Conservation (phyloP, 2,888 invertebrate species). For the Scaptomyza reducta region DNA sequence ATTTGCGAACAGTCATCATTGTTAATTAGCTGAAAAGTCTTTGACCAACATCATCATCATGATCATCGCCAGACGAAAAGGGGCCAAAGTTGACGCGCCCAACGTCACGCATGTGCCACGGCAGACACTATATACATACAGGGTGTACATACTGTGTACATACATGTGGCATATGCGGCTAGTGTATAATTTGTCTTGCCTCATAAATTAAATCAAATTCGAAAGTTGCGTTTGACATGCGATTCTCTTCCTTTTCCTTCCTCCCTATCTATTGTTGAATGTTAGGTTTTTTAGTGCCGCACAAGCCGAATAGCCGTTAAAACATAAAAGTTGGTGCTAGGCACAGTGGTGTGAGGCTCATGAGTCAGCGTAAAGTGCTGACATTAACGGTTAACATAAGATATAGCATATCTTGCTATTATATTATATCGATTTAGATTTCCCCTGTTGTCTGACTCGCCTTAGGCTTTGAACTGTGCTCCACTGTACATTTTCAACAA, state of each 20-base stretch:
- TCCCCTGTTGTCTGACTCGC: too few relatives aligned
- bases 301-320: conserved; percentile 62
- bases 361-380: neutral
- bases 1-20: conserved; percentile 43
- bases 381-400: neutral
- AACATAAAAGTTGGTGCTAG: conserved; percentile 51
- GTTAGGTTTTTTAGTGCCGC: conserved; percentile 29
- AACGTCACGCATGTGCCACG: conserved; percentile 56
- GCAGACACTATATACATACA: neutral
- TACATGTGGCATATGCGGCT: conserved; percentile 41
- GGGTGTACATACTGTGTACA: neutral
- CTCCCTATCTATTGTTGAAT: conserved; percentile 13
- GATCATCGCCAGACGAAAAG: conserved; percentile 2
- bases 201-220: conserved; percentile 76
- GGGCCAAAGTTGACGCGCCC: conserved; percentile 54
- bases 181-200: conserved; percentile 66
- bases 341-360: conserved; percentile 30
- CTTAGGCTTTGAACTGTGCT: too few relatives aligned
- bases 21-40: conserved; percentile 69
- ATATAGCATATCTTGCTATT: too few relatives aligned
- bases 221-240: conserved; percentile 78
- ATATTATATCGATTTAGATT: too few relatives aligned
- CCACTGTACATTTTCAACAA: too few relatives aligned
- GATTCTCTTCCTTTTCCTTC: conserved; percentile 39
- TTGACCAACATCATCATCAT: too few relatives aligned